phyloP scores from a whole-genome alignment of 2,888 invertebrate genomes.

The Acrobasis consociella region DNA sequence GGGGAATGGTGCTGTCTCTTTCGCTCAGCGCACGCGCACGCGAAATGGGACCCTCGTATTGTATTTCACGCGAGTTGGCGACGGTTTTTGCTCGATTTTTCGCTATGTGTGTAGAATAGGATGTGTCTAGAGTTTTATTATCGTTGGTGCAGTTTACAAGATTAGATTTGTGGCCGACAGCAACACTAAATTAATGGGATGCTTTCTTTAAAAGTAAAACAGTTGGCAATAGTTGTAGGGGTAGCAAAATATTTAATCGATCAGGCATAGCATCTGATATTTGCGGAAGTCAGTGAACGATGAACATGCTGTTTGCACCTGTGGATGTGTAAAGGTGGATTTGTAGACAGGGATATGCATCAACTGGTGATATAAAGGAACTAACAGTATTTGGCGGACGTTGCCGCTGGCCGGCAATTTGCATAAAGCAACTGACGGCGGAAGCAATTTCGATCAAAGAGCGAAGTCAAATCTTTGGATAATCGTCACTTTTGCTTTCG shows the following conservation, averaged over 20 bases:
- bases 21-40: conserved; percentile 36
- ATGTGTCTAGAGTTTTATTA: conserved; percentile 40
- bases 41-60: conserved; percentile 44
- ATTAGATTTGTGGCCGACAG: conserved; percentile 14
- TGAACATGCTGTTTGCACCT: too few relatives aligned
- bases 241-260: neutral
- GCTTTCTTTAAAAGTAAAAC: conserved; percentile 1
- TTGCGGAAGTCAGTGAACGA: too few relatives aligned
- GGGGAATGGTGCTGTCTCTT: conserved; percentile 52
- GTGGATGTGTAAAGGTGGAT: too few relatives aligned
- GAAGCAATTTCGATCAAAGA: too few relatives aligned
- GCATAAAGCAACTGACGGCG: too few relatives aligned
- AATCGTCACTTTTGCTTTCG: too few relatives aligned
- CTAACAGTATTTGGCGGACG: too few relatives aligned
- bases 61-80: conserved; percentile 45
- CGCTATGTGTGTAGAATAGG: conserved; percentile 42
- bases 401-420: too few relatives aligned
- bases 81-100: conserved; percentile 51
- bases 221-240: neutral
- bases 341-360: too few relatives aligned
- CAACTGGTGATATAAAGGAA: too few relatives aligned
- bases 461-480: too few relatives aligned
- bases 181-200: conserved; percentile 11
- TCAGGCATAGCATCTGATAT: too few relatives aligned
- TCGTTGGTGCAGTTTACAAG: conserved; percentile 15